These are phyloP conservation scores for Himalopsyche anomala DNA, from an alignment of 2,888 invertebrate genomes.

Conservation along the genomic window DNA sequence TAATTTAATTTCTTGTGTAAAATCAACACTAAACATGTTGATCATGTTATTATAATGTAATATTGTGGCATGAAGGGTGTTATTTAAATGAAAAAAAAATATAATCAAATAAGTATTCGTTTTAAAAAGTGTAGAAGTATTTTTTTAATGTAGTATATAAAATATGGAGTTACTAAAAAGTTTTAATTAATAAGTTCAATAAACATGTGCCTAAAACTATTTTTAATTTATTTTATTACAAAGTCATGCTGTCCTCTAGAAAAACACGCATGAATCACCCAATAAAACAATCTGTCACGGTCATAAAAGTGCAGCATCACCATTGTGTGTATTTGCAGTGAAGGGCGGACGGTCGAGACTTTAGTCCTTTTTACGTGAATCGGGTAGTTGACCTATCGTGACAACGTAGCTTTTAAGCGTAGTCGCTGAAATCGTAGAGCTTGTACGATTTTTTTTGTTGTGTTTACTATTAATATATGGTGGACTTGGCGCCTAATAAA, in stretches of 20 bases:
- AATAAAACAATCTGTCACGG: slow-evolving; percentile 24
- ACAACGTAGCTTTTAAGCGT: neutral
- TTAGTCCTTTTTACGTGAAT: neutral
- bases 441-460: neutral
- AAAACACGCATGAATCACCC: slow-evolving; percentile 8
- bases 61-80: too few species aligned
- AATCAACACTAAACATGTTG: too few species aligned
- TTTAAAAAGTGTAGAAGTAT: too few species aligned
- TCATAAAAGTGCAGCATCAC: slow-evolving; percentile 23
- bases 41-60: too few species aligned
- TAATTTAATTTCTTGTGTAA: too few species aligned
- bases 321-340: slow-evolving; percentile 28
- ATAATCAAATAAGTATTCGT: too few species aligned
- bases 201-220: too few species aligned
- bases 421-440: neutral
- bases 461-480: neutral
- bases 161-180: too few species aligned
- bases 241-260: neutral
- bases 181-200: too few species aligned
- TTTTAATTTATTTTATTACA: neutral
- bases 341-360: neutral
- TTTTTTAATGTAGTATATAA: too few species aligned
- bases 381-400: neutral
- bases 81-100: too few species aligned
- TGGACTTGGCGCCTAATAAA: too few species aligned